Conservation (phyloP, 2,797 vertebrate species). For the Pangasius krempfi region DNA sequence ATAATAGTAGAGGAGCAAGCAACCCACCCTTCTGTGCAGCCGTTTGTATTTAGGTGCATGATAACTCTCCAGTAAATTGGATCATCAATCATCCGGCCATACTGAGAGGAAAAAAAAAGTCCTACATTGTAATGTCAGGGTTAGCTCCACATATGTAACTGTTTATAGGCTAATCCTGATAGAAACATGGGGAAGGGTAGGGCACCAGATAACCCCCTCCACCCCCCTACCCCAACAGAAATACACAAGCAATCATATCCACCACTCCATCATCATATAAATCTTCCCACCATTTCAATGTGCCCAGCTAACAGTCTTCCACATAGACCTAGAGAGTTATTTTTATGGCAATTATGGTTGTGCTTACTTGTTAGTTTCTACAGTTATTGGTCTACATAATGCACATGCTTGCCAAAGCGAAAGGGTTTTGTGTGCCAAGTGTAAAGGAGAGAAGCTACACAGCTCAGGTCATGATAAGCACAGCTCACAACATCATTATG, state of each 20-base stretch:
- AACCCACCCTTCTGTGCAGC: slow-evolving; percentile 37
- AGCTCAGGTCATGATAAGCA: slow-evolving; percentile 20
- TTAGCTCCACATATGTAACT: slow-evolving; percentile 76
- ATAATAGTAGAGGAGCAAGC: slow-evolving; percentile 42
- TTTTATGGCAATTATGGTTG: slow-evolving; percentile 47
- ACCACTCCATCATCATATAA: slow-evolving; percentile 51
- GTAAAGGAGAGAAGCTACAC: slow-evolving; percentile 12
- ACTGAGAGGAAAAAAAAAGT: slow-evolving; percentile 60
- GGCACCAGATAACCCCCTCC: slow-evolving; percentile 56
- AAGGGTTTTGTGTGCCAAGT: slow-evolving; percentile 22
- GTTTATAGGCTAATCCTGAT: slow-evolving; percentile 75
- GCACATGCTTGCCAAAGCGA: slow-evolving; percentile 28
- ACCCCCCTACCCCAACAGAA: slow-evolving; percentile 41
- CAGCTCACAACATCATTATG: slow-evolving; percentile 28
- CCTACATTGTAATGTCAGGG: slow-evolving; percentile 68
- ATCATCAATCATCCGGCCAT: slow-evolving; percentile 75
- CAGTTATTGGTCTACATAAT: slow-evolving; percentile 30
- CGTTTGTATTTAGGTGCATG: slow-evolving; percentile 62
- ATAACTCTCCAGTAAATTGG: slow-evolving; percentile 78
- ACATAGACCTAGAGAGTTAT: slow-evolving; percentile 42
- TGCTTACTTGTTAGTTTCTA: slow-evolving; percentile 36
- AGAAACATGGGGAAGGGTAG: slow-evolving; percentile 58
- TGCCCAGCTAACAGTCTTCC: slow-evolving; percentile 53
- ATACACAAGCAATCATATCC: slow-evolving; percentile 51
- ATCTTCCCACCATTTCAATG: slow-evolving; percentile 42